Evolutionary conservation across 2,888 invertebrate genomes (phyloP).

Genomic region (Andrena haemorrhoa): DNA sequence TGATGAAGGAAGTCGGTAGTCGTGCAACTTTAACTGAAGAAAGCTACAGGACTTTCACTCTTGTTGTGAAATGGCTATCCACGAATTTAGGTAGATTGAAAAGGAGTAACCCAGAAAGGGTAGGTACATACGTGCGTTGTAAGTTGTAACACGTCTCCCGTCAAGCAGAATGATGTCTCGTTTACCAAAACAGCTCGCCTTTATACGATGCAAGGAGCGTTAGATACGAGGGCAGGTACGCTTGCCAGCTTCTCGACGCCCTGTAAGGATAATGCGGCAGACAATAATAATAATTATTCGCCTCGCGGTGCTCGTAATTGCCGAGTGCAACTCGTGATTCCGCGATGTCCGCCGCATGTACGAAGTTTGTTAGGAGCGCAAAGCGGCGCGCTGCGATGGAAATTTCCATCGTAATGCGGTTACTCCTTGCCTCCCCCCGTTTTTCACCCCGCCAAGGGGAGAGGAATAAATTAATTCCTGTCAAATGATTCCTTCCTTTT

Average conservation of each 20-base stretch:
- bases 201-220: conserved; percentile 4
- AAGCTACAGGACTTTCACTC: too few species aligned
- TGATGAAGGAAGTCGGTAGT: not conserved
- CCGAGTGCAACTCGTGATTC: conserved; percentile 66
- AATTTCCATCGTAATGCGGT: conserved; percentile 61
- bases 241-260: conserved; percentile 37
- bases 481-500: not conserved
- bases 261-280: conserved; percentile 60
- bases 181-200: conserved; percentile 20
- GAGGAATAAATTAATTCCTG: conserved; percentile 43
- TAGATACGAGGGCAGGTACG: conserved; percentile 7
- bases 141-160: not conserved
- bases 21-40: too few species aligned
- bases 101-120: not conserved
- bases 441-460: conserved; percentile 4
- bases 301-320: conserved; percentile 66
- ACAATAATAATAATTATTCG: conserved; percentile 72
- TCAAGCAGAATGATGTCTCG: conserved; percentile 1
- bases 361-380: conserved; percentile 50
- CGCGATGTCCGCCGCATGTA: conserved; percentile 64
- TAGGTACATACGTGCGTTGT: not conserved
- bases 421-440: conserved; percentile 21
- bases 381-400: conserved; percentile 37
- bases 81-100: not conserved
- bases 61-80: too few species aligned